Percentiles rank a stretch among this genome's conserved stretches.
Evolutionary conservation across 1,140 invertebrate genomes (phyloP).

Genomic region (Harpegnathos saltator): DNA sequence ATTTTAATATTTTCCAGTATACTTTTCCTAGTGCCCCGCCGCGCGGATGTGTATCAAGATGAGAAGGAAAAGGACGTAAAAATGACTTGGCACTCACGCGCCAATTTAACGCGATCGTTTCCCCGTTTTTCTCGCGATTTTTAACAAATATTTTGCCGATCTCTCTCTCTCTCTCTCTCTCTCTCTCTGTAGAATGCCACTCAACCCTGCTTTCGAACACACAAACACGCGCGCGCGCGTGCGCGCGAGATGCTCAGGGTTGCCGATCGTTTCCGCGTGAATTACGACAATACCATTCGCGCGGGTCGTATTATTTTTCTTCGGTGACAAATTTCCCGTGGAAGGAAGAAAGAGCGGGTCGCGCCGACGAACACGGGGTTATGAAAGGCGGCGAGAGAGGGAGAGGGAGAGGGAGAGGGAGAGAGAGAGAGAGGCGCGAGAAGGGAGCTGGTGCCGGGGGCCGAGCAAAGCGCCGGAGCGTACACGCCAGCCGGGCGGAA

Average conservation of each 20-base stretch:
- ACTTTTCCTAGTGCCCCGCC: not conserved
- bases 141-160: conserved; percentile 7
- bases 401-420: too few species aligned
- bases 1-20: too few species aligned
- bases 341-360: conserved; percentile 35
- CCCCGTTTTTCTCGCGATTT: not conserved
- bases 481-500: conserved; percentile 68
- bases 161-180: too few species aligned
- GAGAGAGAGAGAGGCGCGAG: conserved; percentile 25
- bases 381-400: conserved; percentile 45
- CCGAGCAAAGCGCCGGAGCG: conserved; percentile 52
- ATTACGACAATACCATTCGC: conserved; percentile 37
- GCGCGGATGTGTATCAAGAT: too few species aligned
- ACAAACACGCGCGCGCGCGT: too few species aligned
- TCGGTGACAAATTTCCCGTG: conserved; percentile 70
- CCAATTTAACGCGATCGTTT: not conserved
- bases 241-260: not conserved
- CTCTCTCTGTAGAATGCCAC: too few species aligned
- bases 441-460: not conserved
- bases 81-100: too few species aligned
- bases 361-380: not conserved
- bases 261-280: conserved; percentile 29
- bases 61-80: not conserved
- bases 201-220: conserved; percentile 1
- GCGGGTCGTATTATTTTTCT: conserved; percentile 69